Evolutionary conservation across 2,797 vertebrate species (phyloP).

Genomic region (Mallotus villosus): DNA sequence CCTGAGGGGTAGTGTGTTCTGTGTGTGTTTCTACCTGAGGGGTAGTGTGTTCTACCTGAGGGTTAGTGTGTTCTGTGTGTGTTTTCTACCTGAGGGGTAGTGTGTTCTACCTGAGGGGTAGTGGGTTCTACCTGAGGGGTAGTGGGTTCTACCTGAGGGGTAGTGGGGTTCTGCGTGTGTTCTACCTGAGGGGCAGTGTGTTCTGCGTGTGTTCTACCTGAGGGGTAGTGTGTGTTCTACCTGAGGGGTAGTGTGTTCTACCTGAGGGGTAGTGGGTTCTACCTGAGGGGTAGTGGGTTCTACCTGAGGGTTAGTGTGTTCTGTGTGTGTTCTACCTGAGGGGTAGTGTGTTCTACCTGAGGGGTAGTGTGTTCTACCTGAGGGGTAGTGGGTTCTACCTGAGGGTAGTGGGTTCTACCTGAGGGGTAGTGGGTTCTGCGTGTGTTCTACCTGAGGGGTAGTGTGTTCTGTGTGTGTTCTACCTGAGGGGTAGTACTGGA

Average conservation of each 20-base stretch:
- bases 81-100: no score
- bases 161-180: no score
- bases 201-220: background rate
- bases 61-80: no score
- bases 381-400: background rate
- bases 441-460: background rate
- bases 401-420: background rate
- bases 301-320: background rate
- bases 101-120: no score
- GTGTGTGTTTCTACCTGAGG: no score
- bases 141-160: no score
- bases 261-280: background rate
- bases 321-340: background rate
- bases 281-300: background rate
- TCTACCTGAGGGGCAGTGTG: background rate
- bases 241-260: background rate
- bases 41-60: no score
- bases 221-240: background rate
- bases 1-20: no score
- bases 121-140: no score
- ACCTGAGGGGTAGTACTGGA: conserved; percentile 88
- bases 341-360: no score
- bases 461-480: conserved; percentile 28
- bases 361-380: background rate
- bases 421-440: background rate